These are phyloP conservation scores for Bergia puertoricense DNA, from an alignment of 92 coral and sea anemone species.

Conservation along the genomic window DNA sequence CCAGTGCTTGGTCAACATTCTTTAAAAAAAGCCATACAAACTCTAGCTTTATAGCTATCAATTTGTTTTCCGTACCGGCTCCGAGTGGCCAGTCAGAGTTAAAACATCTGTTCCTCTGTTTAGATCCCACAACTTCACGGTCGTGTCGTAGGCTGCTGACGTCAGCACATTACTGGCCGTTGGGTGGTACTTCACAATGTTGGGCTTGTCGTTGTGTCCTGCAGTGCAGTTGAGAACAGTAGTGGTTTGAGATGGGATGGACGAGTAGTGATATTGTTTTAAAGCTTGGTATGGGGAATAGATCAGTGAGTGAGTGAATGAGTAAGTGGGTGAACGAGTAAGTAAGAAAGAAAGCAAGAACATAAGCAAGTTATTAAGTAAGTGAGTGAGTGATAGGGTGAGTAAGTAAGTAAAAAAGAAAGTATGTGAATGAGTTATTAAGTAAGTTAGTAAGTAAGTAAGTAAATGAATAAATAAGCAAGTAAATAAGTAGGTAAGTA, in stretches of 20 bases:
- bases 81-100: constrained; percentile 77
- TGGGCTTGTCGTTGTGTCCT: constrained; percentile 94
- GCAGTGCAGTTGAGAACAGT: constrained; percentile 3
- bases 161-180: constrained; percentile 81
- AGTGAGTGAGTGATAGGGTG: too few relatives aligned
- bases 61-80: constrained; percentile 58
- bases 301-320: too few relatives aligned
- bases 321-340: too few relatives aligned
- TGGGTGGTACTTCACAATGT: constrained; percentile 90
- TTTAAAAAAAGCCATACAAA: too few relatives aligned
- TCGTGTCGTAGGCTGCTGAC: constrained; percentile 81
- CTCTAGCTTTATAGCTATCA: not conserved
- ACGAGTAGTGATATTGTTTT: not conserved
- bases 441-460: too few relatives aligned
- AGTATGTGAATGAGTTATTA: too few relatives aligned
- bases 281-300: not conserved
- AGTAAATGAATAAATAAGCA: too few relatives aligned
- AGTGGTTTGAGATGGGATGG: not conserved
- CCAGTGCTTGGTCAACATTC: too few relatives aligned
- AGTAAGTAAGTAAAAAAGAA: too few relatives aligned
- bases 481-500: too few relatives aligned
- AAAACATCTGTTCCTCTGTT: constrained; percentile 58
- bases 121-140: constrained; percentile 90
- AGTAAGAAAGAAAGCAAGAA: too few relatives aligned
- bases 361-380: too few relatives aligned